Evolutionary conservation across 1,140 invertebrate genomes (phyloP), one percentile per base, ranked within the genome.

Genomic region (Atta texana): DNA sequence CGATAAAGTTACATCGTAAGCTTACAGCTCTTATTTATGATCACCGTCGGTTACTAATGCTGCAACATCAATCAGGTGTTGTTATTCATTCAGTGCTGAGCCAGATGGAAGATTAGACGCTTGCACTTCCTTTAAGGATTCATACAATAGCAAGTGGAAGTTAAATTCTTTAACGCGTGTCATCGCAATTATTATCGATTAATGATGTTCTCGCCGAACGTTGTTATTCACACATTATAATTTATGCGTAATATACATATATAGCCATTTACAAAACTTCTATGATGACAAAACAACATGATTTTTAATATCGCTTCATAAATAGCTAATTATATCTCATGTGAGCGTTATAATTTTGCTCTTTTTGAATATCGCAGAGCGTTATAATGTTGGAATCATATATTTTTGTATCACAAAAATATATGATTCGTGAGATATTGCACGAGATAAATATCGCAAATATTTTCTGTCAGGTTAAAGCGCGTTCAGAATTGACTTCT

Each of bases 21-120:
- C 69, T 84, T 49, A 71, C 64, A 39, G 64, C 51, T 81, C 24
- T 84, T 75, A 84, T 84, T 84, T 84, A 84, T 61, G 80, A 74
- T 74, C 69, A 84, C 39, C 80, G 69, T 84, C 80, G 39, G 24
- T 55, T 51, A 49, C 44, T 74, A 74, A 84, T 74, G 80, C 39
- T 14, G 55, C 28, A 74, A 49, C 80, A 84, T 84, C 80, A 84
- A 74, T 84, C 80, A 84, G 71, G 7, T 34, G 55, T 59, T 82
- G 78, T 84, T 84, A 61, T 71, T 82, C 68, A 72, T 39, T 82
- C 53, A 39, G 16, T 34, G 64, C 77, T 57, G 55, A 68, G 55
- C 69, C 80, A 84, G 80, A 31, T 84, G 69, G 69, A 59, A 74
- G 80, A 84, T 84, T 75, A 74, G 80, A 74, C 68, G 68, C 21